A percentile compares a stretch with the other conserved stretches of the same genome.
phyloP scores from a whole-genome alignment of 2,888 invertebrate genomes.

The Mimumesa dahlbomi region DNA sequence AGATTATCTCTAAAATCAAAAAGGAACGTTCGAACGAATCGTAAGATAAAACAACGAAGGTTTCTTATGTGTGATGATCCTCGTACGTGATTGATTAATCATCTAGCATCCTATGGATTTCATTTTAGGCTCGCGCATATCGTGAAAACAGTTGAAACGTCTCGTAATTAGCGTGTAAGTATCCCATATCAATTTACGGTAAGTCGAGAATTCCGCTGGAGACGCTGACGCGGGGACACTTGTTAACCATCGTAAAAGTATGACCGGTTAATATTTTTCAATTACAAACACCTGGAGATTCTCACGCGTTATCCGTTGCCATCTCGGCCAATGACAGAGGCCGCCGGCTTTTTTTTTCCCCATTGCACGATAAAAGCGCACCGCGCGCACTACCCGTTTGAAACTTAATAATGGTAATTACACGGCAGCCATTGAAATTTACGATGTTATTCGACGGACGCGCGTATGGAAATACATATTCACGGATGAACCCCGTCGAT shows the following conservation, averaged over 20 bases:
- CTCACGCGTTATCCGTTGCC: constrained; percentile 42
- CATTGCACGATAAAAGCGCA: no score
- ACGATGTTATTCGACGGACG: constrained; percentile 41
- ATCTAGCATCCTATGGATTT: no score
- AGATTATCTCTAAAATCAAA: no score
- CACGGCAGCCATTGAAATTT: constrained; percentile 57
- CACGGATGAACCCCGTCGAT: constrained; percentile 9
- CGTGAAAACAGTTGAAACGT: neutral
- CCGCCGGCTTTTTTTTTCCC: constrained; percentile 32
- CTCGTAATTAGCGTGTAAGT: no score
- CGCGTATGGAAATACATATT: constrained; percentile 29
- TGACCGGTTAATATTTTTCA: constrained; percentile 54
- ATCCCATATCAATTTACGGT: no score
- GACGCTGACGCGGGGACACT: neutral
- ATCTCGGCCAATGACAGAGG: constrained; percentile 40
- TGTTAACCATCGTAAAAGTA: constrained; percentile 47
- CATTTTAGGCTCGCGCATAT: neutral
- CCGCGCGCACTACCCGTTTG: constrained; percentile 38
- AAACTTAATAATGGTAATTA: constrained; percentile 64
- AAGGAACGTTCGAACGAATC: no score
- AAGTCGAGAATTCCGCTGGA: neutral
- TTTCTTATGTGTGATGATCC: no score
- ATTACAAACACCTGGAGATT: constrained; percentile 48
- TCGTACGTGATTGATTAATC: no score
- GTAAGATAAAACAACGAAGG: no score